Evolutionary conservation across 2,797 vertebrate species (phyloP).

Genomic region (Protonibea diacanthus): DNA sequence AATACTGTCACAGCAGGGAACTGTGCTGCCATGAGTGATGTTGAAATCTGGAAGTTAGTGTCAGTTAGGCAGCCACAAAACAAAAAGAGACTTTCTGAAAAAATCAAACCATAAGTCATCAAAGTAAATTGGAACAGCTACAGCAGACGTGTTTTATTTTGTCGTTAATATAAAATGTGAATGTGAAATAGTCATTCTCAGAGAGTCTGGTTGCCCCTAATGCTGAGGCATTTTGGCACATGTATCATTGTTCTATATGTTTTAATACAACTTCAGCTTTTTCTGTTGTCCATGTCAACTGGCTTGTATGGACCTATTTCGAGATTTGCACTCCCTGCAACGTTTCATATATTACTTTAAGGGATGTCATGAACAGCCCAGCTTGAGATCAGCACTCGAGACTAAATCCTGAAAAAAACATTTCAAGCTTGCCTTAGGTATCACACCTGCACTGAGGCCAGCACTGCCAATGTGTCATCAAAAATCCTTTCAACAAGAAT

Average conservation of each 20-base stretch:
- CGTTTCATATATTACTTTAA: slow-evolving; percentile 22
- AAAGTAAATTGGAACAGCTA: slow-evolving; percentile 8
- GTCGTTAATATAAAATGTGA: background rate
- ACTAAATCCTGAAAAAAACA: slow-evolving; percentile 26
- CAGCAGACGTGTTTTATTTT: background rate
- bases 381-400: slow-evolving; percentile 30
- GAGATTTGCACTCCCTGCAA: slow-evolving; percentile 19
- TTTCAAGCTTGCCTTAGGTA: slow-evolving; percentile 25
- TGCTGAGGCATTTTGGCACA: background rate
- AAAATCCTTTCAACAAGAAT: slow-evolving; percentile 14
- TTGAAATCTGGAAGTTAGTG: slow-evolving; percentile 23
- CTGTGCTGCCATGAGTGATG: slow-evolving; percentile 21
- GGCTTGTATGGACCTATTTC: slow-evolving; percentile 16
- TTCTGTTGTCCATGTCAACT: slow-evolving; percentile 13
- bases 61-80: slow-evolving; percentile 12
- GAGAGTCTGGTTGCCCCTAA: slow-evolving; percentile 5
- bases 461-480: slow-evolving; percentile 19
- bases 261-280: background rate
- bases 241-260: slow-evolving; percentile 5
- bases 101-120: slow-evolving; percentile 11
- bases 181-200: background rate
- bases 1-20: slow-evolving; percentile 46
- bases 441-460: slow-evolving; percentile 2
- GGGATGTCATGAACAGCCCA: slow-evolving; percentile 38
- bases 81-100: background rate